Percentiles rank a stretch among this genome's conserved stretches.
Conservation (phyloP, 1,140 invertebrate genomes). For the Sycophaga agraensis region DNA sequence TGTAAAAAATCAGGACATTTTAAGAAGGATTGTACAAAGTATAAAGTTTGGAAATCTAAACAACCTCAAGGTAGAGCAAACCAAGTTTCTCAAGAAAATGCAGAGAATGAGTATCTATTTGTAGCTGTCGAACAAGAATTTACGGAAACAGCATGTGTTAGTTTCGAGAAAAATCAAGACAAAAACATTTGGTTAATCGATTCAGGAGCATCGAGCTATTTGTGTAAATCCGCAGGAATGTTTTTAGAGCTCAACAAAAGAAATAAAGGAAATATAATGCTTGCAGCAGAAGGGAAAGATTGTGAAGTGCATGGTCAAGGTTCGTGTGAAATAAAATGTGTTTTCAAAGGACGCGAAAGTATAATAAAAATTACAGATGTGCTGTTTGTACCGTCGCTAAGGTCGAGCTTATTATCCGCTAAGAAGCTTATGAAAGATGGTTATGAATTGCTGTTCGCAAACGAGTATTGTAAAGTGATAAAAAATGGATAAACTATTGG, state of each 20-base stretch:
- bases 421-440: background rate
- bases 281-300: background rate
- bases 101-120: background rate
- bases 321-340: background rate
- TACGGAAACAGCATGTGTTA: background rate
- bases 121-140: background rate
- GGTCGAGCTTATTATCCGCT: background rate
- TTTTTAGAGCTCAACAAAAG: background rate
- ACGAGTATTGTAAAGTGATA: background rate
- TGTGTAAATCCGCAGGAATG: background rate
- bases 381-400: background rate
- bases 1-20: constrained; percentile 28
- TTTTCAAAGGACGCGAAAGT: background rate
- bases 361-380: background rate
- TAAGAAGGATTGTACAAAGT: constrained; percentile 26
- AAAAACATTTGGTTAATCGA: constrained; percentile 14
- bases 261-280: background rate
- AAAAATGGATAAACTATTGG: background rate
- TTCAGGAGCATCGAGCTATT: constrained; percentile 23
- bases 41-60: constrained; percentile 26
- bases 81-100: background rate
- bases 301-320: background rate
- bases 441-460: background rate
- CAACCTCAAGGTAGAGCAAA: background rate
- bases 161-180: background rate